Percentiles rank a stretch among this genome's conserved stretches.
These are phyloP conservation scores for Hypomesus transpacificus DNA, from an alignment of 2,113 vertebrate species.

Conservation along the genomic window DNA sequence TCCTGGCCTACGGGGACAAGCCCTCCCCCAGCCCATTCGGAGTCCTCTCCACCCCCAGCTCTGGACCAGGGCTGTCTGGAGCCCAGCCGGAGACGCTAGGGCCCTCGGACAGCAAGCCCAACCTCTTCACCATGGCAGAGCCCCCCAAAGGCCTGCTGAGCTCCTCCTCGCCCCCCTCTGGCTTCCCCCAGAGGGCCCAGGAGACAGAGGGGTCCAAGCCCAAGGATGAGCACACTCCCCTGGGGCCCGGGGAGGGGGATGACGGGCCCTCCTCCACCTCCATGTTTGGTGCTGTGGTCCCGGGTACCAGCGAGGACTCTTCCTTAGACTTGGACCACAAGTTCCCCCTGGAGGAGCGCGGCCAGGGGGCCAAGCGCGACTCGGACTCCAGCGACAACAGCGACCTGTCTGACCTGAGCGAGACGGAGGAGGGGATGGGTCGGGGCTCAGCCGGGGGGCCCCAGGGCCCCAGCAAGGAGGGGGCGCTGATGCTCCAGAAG, in stretches of 20 bases:
- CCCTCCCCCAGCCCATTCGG: conserved; percentile 83
- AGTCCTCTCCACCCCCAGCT: conserved; percentile 77
- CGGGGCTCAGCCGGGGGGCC: conserved; percentile 64
- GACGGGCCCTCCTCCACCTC: conserved; percentile 81
- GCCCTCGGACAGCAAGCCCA: conserved; percentile 75
- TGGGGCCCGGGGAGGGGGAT: conserved; percentile 61
- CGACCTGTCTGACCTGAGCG: conserved; percentile 94
- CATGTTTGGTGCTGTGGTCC: conserved; percentile 60
- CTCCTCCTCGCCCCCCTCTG: conserved; percentile 66
- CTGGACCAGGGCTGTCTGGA: conserved; percentile 55
- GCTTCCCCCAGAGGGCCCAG: conserved; percentile 65
- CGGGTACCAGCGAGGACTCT: conserved; percentile 73
- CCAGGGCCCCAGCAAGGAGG: conserved; percentile 49
- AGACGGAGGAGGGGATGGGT: conserved; percentile 86
- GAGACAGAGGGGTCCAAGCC: conserved; percentile 69
- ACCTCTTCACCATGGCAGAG: conserved; percentile 88
- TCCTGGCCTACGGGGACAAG: conserved; percentile 87
- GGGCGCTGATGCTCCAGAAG: conserved; percentile 79
- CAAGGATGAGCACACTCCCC: conserved; percentile 77
- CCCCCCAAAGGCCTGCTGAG: conserved; percentile 83
- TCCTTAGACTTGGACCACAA: conserved; percentile 83
- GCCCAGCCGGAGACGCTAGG: no score
- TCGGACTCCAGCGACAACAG: conserved; percentile 95
- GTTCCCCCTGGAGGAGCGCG: conserved; percentile 89
- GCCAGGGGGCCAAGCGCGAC: conserved; percentile 85